A percentile compares a stretch with the other conserved stretches of the same genome.
These are phyloP conservation scores for Melitaea athalia DNA, from an alignment of 2,888 invertebrate species.

Conservation along the genomic window DNA sequence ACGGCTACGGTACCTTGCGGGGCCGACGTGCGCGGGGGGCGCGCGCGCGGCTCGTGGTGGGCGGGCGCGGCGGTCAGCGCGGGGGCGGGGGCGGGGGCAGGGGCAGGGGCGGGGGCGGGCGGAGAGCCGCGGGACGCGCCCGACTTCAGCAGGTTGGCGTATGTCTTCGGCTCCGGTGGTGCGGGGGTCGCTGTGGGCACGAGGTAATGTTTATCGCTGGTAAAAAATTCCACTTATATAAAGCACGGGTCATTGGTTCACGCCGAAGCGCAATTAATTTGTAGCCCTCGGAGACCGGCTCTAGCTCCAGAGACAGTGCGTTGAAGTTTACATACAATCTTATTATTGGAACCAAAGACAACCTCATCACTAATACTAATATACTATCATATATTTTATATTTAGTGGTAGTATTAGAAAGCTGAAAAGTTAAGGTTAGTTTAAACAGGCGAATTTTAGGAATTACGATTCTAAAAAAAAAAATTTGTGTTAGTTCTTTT, in stretches of 20 bases:
- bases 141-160: conserved; percentile 92
- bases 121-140: conserved; percentile 48
- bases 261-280: too few relatives aligned
- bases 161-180: conserved; percentile 90
- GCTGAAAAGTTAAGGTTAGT: too few relatives aligned
- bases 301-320: too few relatives aligned
- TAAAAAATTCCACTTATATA: not conserved
- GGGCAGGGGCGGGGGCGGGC: conserved; percentile 46
- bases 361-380: too few relatives aligned
- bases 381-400: too few relatives aligned
- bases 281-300: too few relatives aligned
- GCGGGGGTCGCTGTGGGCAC: conserved; percentile 43
- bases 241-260: not conserved
- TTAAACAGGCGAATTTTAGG: too few relatives aligned
- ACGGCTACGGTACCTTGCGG: conserved; percentile 15
- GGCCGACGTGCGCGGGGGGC: conserved; percentile 41
- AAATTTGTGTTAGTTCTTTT: too few relatives aligned
- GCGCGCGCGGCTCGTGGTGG: conserved; percentile 50
- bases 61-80: conserved; percentile 40
- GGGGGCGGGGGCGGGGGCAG: conserved; percentile 41
- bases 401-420: too few relatives aligned
- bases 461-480: too few relatives aligned
- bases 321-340: too few relatives aligned
- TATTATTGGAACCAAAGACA: too few relatives aligned
- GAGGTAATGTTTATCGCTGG: not conserved